These are phyloP conservation scores for Drusus annulatus DNA, from an alignment of 1,140 invertebrate species.

Conservation along the genomic window DNA sequence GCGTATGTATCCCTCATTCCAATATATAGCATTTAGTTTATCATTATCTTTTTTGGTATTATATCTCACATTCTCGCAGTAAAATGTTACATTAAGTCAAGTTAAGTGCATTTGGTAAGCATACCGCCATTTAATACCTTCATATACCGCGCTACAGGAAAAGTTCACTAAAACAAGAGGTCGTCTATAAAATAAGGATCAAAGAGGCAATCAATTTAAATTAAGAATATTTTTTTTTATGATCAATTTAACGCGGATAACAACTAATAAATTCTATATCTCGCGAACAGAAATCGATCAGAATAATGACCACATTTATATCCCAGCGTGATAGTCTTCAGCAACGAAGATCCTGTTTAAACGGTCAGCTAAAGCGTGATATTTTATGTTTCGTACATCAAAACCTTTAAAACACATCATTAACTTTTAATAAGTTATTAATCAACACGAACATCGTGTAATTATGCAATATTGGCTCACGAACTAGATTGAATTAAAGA, in stretches of 20 bases:
- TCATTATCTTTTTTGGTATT: too few species aligned
- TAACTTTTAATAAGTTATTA: conserved; percentile 39
- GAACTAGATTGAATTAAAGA: conserved; percentile 35
- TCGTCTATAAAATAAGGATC: too few species aligned
- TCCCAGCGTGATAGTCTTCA: conserved; percentile 31
- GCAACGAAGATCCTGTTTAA: conserved; percentile 18
- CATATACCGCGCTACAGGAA: too few species aligned
- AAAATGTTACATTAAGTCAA: too few species aligned
- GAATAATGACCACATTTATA: conserved; percentile 44
- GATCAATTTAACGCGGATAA: not conserved
- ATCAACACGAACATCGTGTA: conserved; percentile 37
- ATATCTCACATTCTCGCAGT: too few species aligned
- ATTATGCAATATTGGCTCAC: conserved; percentile 43
- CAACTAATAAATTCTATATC: conserved; percentile 11
- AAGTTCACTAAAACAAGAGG: too few species aligned
- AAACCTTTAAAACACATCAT: conserved; percentile 41
- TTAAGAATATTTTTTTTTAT: too few species aligned
- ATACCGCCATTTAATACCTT: too few species aligned
- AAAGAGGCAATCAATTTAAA: too few species aligned
- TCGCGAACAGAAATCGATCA: conserved; percentile 29
- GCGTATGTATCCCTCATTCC: too few species aligned
- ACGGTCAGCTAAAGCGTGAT: conserved; percentile 19
- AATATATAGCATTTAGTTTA: too few species aligned
- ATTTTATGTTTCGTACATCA: conserved; percentile 5
- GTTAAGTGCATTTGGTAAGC: too few species aligned